These are phyloP conservation scores for Oryzias celebensis DNA, from an alignment of 2,113 vertebrate genomes.

Conservation along the genomic window DNA sequence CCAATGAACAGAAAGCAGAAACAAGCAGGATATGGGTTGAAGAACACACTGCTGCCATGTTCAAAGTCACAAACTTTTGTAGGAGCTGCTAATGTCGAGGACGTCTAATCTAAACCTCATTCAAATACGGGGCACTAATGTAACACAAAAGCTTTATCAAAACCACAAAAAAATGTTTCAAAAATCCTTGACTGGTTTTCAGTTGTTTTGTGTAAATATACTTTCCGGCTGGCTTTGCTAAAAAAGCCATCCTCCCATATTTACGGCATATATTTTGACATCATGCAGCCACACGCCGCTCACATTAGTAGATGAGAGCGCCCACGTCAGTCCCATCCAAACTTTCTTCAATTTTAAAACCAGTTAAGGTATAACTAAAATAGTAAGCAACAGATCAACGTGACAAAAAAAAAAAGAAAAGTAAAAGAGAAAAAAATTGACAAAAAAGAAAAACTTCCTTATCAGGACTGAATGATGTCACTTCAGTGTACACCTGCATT, in stretches of 20 bases:
- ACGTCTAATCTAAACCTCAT: too few species aligned
- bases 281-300: conserved; percentile 17
- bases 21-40: neutral
- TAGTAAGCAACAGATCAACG: neutral
- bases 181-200: neutral
- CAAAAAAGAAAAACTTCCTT: neutral
- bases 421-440: neutral
- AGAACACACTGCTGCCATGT: neutral
- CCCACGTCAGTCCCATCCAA: neutral
- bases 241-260: conserved; percentile 38
- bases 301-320: neutral
- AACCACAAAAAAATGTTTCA: neutral
- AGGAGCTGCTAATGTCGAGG: too few species aligned
- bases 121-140: too few species aligned
- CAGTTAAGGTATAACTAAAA: neutral
- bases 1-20: conserved; percentile 14
- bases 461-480: neutral
- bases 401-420: neutral
- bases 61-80: neutral
- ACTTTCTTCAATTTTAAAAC: neutral
- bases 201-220: conserved; percentile 68
- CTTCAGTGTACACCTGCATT: neutral
- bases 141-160: neutral
- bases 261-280: conserved; percentile 54
- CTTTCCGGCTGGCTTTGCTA: neutral